Conservation (phyloP, 2,888 invertebrate genomes). For the Diaperis boleti region DNA sequence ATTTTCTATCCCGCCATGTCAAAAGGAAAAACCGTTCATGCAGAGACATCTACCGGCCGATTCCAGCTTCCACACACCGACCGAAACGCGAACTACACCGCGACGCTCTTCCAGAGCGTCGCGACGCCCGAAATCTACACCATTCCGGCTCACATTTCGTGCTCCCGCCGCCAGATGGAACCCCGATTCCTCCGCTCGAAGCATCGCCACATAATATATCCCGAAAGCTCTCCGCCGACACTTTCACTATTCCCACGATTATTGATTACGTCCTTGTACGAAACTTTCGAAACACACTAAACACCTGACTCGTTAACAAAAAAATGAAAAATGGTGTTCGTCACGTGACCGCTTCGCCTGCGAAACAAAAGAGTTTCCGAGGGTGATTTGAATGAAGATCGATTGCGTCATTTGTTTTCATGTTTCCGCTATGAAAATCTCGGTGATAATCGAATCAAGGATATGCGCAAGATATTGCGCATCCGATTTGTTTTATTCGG, state of each 20-base stretch:
- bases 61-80: background rate
- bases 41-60: constrained; percentile 3
- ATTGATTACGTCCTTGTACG: background rate
- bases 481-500: constrained; percentile 45
- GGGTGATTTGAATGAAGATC: constrained; percentile 13
- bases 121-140: constrained; percentile 47
- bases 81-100: constrained; percentile 1
- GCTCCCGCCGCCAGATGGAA: constrained; percentile 43
- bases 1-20: no score
- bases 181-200: background rate
- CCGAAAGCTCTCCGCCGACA: constrained; percentile 9
- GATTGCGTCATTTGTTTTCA: constrained; percentile 35
- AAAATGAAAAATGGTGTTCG: background rate
- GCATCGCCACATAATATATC: background rate
- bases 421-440: constrained; percentile 40
- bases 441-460: constrained; percentile 39
- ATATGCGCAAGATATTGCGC: constrained; percentile 48
- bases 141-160: constrained; percentile 24
- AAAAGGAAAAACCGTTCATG: background rate
- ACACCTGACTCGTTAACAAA: background rate
- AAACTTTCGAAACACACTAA: constrained; percentile 6
- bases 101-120: constrained; percentile 19
- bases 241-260: constrained; percentile 19
- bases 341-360: background rate
- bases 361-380: background rate